phyloP scores from a whole-genome alignment of 2,888 invertebrate genomes.

The Julus scanicus region DNA sequence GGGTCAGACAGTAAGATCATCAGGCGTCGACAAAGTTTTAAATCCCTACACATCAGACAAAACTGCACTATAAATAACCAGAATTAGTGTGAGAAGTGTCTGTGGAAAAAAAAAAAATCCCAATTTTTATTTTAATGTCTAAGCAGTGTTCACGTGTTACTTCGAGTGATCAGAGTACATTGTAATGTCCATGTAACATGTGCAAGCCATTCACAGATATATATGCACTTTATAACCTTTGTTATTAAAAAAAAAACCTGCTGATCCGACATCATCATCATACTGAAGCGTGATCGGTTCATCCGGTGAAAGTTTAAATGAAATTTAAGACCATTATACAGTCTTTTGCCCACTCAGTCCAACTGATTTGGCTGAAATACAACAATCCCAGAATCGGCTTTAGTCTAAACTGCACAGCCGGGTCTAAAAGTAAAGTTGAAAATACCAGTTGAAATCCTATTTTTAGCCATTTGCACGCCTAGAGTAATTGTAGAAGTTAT shows the following conservation, averaged over 20 bases:
- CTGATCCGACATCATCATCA: not conserved
- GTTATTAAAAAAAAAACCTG: not conserved
- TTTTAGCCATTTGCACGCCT: not conserved
- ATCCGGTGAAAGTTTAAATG: not conserved
- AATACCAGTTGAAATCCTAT: not conserved
- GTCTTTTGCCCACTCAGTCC: not conserved
- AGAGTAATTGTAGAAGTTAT: not conserved
- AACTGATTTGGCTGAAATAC: not conserved
- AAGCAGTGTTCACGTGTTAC: constrained; percentile 9
- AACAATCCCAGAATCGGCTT: not conserved
- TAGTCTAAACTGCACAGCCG: not conserved
- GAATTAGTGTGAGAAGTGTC: not conserved
- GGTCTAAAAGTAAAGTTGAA: not conserved
- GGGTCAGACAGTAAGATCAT: not conserved
- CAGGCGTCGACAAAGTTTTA: not conserved
- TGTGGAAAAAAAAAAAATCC: not conserved
- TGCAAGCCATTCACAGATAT: not conserved
- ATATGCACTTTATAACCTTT: not conserved
- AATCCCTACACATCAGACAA: not conserved
- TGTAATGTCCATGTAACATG: too few relatives aligned
- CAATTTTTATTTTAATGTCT: not conserved
- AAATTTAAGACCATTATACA: not conserved
- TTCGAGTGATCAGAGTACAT: not conserved
- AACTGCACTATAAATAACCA: not conserved
- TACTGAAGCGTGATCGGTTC: not conserved